Evolutionary conservation across 2,113 vertebrate species (phyloP).

Genomic region (Bujurquina vittata): DNA sequence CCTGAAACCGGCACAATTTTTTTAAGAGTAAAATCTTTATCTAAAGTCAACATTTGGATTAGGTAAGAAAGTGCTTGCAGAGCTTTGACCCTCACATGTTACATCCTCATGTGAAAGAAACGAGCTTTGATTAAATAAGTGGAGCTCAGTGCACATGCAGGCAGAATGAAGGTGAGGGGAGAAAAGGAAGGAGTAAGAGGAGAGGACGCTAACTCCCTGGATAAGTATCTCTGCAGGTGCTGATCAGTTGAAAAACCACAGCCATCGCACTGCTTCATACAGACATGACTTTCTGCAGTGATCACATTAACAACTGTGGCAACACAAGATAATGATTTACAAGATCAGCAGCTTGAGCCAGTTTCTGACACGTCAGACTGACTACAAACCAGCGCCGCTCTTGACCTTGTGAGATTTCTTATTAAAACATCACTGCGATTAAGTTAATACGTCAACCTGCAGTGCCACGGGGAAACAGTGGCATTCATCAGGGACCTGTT

Average conservation of each 20-base stretch:
- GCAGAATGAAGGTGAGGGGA: background rate
- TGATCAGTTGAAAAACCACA: background rate
- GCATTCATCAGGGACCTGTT: background rate
- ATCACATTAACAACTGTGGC: slow-evolving; percentile 3
- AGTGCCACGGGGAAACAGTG: background rate
- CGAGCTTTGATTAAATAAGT: background rate
- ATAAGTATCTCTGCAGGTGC: background rate
- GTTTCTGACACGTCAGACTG: background rate
- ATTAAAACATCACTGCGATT: background rate
- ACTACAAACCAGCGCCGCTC: background rate
- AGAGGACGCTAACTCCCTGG: background rate
- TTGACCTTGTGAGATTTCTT: background rate
- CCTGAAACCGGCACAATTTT: background rate
- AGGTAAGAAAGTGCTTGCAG: background rate
- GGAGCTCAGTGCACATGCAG: background rate
- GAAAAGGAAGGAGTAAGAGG: background rate
- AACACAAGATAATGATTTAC: slow-evolving; percentile 48
- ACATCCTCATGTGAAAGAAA: background rate
- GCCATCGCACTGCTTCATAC: background rate
- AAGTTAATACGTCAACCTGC: background rate
- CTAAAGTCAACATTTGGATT: background rate
- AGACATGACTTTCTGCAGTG: background rate
- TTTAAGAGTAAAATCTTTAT: background rate
- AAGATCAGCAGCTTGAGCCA: slow-evolving; percentile 5
- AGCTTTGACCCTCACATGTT: background rate